Evolutionary conservation across 2,113 vertebrate genomes (phyloP).

Genomic region (Gulo gulo): DNA sequence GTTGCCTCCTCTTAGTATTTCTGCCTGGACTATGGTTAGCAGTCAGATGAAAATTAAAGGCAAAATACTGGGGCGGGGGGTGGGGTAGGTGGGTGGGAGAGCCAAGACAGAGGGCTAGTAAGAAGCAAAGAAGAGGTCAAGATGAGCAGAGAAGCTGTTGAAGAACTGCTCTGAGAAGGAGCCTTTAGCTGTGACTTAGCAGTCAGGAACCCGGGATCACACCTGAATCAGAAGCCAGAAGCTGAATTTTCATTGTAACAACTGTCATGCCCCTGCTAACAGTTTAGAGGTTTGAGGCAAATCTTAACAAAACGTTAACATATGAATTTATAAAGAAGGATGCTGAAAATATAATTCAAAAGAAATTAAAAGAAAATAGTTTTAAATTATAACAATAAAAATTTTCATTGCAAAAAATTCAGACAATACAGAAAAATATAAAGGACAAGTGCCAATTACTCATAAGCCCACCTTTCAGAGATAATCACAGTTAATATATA

Average conservation of each 20-base stretch:
- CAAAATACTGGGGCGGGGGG: neutral
- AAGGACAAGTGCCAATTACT: neutral
- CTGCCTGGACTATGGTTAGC: neutral
- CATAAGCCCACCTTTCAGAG: neutral
- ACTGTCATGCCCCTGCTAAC: neutral
- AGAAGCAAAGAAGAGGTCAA: neutral
- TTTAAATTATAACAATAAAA: slow-evolving; percentile 19
- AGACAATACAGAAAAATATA: slow-evolving; percentile 17
- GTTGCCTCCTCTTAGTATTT: neutral
- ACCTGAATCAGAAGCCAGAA: neutral
- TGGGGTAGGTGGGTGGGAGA: neutral
- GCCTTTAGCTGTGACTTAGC: neutral
- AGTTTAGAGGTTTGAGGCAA: neutral
- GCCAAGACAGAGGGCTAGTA: neutral
- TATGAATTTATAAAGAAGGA: slow-evolving; percentile 4
- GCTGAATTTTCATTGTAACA: neutral
- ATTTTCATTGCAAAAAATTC: neutral
- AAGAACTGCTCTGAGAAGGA: neutral
- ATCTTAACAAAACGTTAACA: slow-evolving; percentile 18
- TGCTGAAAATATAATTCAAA: neutral
- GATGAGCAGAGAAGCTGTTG: neutral
- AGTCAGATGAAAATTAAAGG: slow-evolving; percentile 17
- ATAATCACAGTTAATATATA: neutral
- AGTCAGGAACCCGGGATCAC: neutral
- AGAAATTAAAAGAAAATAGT: neutral